Conservation (phyloP, 2,113 vertebrate genomes). For the Cettia cetti region DNA sequence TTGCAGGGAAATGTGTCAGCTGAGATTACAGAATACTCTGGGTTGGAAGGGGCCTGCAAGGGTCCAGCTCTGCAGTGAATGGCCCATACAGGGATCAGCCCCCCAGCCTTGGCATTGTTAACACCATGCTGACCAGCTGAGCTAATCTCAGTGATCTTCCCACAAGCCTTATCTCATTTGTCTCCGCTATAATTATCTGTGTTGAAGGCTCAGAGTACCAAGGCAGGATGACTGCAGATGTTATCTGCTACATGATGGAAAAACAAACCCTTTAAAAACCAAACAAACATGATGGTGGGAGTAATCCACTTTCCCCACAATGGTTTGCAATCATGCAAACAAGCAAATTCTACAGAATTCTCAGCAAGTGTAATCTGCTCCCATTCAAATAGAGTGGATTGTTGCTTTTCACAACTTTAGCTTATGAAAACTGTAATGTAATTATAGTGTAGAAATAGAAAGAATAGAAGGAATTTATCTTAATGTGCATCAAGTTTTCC, state of each 20-base stretch:
- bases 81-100: background rate
- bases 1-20: background rate
- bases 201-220: background rate
- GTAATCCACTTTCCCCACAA: background rate
- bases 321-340: background rate
- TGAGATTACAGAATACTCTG: background rate
- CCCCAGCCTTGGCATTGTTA: background rate
- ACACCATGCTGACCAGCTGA: background rate
- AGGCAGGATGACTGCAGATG: background rate
- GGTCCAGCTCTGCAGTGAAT: background rate
- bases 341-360: conserved; percentile 9
- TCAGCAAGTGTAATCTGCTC: background rate
- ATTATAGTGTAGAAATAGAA: conserved; percentile 3
- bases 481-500: background rate
- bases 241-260: background rate
- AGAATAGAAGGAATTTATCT: background rate
- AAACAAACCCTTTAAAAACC: conserved; percentile 14
- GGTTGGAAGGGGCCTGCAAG: background rate
- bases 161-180: background rate
- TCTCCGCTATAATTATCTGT: background rate
- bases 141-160: background rate
- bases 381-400: background rate
- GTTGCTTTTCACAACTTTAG: background rate
- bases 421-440: conserved; percentile 8
- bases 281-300: background rate